These are phyloP conservation scores for Hydriomena furcata DNA, from an alignment of 2,888 invertebrate species.

Conservation along the genomic window DNA sequence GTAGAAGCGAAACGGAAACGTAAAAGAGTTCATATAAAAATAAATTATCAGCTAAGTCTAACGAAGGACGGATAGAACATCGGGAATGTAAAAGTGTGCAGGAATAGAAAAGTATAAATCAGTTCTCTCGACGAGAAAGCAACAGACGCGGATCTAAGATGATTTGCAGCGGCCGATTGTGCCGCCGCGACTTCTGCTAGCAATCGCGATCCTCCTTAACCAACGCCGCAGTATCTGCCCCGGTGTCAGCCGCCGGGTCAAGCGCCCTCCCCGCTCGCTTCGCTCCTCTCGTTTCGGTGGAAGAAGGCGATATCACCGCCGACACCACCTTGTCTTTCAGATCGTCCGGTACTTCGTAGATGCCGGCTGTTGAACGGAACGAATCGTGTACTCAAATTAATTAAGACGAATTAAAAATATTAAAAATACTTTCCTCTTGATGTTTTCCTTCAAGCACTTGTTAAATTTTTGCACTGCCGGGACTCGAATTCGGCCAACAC, in stretches of 20 bases:
- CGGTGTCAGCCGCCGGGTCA: conserved; percentile 93
- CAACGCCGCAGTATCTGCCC: conserved; percentile 95
- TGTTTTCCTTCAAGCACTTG: too few relatives aligned
- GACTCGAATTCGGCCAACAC: too few relatives aligned
- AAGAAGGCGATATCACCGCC: conserved; percentile 91
- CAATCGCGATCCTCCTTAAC: conserved; percentile 92
- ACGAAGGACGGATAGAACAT: conserved; percentile 55
- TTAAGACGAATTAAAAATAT: too few relatives aligned
- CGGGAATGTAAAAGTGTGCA: conserved; percentile 39
- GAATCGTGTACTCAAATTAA: too few relatives aligned
- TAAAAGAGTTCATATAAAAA: conserved; percentile 34
- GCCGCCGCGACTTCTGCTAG: conserved; percentile 47
- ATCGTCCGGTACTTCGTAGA: conserved; percentile 93
- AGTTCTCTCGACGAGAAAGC: conserved; percentile 8
- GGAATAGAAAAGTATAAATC: conserved; percentile 16
- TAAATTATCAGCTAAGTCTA: conserved; percentile 52
- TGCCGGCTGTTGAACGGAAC: conserved; percentile 76
- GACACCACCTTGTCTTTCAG: conserved; percentile 87
- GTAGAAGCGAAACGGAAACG: conserved; percentile 36
- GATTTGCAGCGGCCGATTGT: too few relatives aligned
- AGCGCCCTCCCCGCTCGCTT: conserved; percentile 90
- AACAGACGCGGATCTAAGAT: conserved; percentile 24
- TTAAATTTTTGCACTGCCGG: too few relatives aligned
- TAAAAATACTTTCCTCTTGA: too few relatives aligned
- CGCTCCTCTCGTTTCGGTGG: conserved; percentile 90